phyloP scores from a whole-genome alignment of 2,797 vertebrate species.

The Hybognathus amarus region DNA sequence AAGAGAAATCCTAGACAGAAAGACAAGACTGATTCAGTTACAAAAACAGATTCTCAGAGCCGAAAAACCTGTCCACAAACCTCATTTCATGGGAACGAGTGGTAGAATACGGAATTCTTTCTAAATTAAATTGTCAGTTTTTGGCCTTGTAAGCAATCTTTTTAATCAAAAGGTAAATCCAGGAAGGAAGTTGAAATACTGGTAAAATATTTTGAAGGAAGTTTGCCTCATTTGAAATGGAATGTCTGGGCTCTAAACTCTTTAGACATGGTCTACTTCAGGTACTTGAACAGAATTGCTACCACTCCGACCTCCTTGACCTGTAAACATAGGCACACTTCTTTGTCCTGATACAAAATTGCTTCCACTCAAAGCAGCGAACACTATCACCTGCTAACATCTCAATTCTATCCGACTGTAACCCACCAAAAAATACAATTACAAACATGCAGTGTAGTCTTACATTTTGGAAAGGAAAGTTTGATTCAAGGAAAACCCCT shows the following conservation, averaged over 20 bases:
- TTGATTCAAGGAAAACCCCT: background rate
- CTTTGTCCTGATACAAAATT: background rate
- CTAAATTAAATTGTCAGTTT: constrained; percentile 3
- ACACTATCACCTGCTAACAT: background rate
- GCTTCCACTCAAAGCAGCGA: background rate
- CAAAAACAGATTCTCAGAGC: background rate
- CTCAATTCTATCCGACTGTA: background rate
- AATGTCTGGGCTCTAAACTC: constrained; percentile 7
- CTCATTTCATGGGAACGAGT: background rate
- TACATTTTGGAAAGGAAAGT: background rate
- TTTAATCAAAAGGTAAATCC: constrained; percentile 57
- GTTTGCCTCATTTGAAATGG: constrained; percentile 63
- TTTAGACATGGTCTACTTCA: constrained; percentile 12
- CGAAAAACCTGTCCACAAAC: background rate
- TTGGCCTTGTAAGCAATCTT: constrained; percentile 57
- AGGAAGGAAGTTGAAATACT: constrained; percentile 59
- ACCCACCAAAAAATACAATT: constrained; percentile 7
- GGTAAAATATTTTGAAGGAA: constrained; percentile 59
- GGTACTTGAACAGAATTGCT: constrained; percentile 17
- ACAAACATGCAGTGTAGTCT: background rate
- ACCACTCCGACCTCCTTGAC: background rate
- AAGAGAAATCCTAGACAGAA: background rate
- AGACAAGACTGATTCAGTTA: background rate
- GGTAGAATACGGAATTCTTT: constrained; percentile 35
- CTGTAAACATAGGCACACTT: constrained; percentile 18